A percentile compares a stretch with the other conserved stretches of the same genome.
phyloP scores from a whole-genome alignment of 2,113 vertebrate species.

The Apodemus sylvaticus region DNA sequence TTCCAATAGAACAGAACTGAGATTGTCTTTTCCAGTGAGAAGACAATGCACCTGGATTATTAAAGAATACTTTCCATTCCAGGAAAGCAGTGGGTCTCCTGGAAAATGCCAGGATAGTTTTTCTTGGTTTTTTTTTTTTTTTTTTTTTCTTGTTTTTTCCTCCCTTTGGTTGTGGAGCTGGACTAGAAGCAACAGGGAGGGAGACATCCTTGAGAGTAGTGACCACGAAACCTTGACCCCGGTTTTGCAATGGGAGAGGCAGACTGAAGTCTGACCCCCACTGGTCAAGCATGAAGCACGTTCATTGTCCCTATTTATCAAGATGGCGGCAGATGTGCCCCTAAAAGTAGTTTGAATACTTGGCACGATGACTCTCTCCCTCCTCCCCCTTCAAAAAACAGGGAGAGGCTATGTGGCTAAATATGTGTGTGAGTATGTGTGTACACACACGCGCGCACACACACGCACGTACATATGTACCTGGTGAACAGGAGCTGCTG shows the following conservation, averaged over 20 bases:
- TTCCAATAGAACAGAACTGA: neutral
- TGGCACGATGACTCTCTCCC: neutral
- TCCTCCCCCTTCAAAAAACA: neutral
- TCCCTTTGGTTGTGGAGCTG: neutral
- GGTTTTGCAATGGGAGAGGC: neutral
- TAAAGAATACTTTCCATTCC: slow-evolving; percentile 5
- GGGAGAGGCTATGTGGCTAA: neutral
- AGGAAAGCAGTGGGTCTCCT: neutral
- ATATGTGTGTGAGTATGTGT: neutral
- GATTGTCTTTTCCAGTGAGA: neutral
- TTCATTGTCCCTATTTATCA: neutral
- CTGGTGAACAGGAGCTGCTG: neutral
- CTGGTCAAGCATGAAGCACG: neutral
- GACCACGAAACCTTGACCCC: neutral
- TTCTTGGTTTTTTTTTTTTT: neutral
- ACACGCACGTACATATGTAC: neutral
- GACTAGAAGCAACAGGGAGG: neutral
- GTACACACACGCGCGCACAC: neutral
- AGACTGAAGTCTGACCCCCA: too few species aligned
- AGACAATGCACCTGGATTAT: slow-evolving; percentile 5
- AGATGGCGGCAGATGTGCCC: neutral
- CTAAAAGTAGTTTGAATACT: neutral
- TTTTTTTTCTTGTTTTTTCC: neutral
- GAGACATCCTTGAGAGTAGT: neutral
- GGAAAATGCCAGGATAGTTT: neutral